phyloP scores from a whole-genome alignment of 1,140 invertebrate species.

The Arion vulgaris region DNA sequence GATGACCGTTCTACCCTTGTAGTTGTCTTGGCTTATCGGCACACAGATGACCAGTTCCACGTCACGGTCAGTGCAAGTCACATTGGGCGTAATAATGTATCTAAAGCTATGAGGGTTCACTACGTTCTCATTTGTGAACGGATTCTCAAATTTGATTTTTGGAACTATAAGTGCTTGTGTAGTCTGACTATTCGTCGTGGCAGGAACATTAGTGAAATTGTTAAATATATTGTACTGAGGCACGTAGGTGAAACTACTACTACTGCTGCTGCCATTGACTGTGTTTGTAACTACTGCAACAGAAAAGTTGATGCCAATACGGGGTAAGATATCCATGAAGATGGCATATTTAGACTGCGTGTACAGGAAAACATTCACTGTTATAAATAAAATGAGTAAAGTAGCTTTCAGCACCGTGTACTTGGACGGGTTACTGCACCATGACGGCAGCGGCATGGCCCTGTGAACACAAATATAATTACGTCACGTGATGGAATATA shows the following conservation, averaged over 20 bases:
- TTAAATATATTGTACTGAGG: neutral
- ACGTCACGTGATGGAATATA: neutral
- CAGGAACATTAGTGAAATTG: neutral
- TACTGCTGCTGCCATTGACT: neutral
- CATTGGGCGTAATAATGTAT: neutral
- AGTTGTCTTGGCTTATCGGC: slow-evolving; percentile 43
- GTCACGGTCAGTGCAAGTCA: neutral
- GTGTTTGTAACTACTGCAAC: neutral
- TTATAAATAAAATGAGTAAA: neutral
- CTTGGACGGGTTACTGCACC: neutral
- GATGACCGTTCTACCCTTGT: slow-evolving; percentile 52
- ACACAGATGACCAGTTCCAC: slow-evolving; percentile 52
- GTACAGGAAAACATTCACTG: neutral
- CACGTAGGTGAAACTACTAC: neutral
- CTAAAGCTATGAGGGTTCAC: slow-evolving; percentile 4
- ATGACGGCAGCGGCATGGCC: neutral
- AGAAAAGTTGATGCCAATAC: neutral
- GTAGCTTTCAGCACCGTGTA: neutral
- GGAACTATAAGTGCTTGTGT: neutral
- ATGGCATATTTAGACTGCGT: neutral
- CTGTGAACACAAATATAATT: neutral
- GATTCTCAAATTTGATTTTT: neutral
- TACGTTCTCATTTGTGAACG: neutral
- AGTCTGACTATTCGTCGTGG: too few relatives aligned
- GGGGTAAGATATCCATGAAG: neutral